Conservation (phyloP, 2,113 vertebrate genomes). For the Ctenomys sociabilis region DNA sequence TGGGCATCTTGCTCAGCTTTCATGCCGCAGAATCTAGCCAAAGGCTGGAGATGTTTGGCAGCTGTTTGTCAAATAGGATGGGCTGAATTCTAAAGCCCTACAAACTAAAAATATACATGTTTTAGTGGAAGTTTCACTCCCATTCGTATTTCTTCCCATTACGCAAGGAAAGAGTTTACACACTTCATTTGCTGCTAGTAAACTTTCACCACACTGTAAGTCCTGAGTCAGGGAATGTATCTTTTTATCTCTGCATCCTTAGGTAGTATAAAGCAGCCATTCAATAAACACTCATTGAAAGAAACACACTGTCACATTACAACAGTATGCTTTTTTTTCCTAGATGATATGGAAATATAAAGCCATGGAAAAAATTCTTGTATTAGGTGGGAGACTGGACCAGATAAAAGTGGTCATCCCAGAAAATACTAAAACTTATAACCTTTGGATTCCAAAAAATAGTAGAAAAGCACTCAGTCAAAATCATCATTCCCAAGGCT, state of each 20-base stretch:
- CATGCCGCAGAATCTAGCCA: constrained; percentile 11
- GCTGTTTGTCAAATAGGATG: neutral
- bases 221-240: neutral
- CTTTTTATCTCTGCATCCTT: constrained; percentile 5
- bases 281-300: neutral
- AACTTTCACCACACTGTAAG: constrained; percentile 9
- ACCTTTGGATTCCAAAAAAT: neutral
- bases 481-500: neutral
- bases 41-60: neutral
- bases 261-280: neutral
- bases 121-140: constrained; percentile 45
- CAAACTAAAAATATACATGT: constrained; percentile 43
- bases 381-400: neutral
- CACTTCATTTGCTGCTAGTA: constrained; percentile 43
- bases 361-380: neutral
- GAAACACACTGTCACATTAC: neutral
- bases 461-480: constrained; percentile 28
- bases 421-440: constrained; percentile 27
- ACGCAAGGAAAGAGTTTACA: neutral
- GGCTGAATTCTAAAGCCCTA: constrained; percentile 20
- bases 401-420: neutral
- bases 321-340: neutral
- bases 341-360: neutral
- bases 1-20: constrained; percentile 35
- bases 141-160: constrained; percentile 37